Base-by-base conservation (phyloP, 1,140 invertebrate genomes). In the Sitodiplosis mosellana region DNA sequence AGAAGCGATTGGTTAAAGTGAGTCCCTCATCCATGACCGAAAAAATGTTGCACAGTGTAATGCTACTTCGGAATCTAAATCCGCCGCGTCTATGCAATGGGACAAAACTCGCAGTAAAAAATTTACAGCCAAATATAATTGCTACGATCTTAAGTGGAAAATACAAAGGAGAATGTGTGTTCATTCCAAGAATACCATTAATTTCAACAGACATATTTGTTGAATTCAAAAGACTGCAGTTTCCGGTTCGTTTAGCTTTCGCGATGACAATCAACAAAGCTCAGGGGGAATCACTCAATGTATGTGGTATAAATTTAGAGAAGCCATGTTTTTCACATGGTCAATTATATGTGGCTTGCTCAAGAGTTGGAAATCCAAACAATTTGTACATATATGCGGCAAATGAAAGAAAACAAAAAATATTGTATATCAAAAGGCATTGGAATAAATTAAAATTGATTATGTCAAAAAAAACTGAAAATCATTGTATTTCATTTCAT, bases 231-330 rank as follows among this genome's bases (percentile, higher is more conserved):
- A 33, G 48, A 8, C 44, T 53, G 14, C 47, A 55, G n/a, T 54
- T 55, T 34, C 49, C 45, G 20, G 34, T 76, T 1, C 52, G 61
- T 48, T 48, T 68, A 2, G 54, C 57, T 5, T 75, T 72, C 57
- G 64, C 68, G 19, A 70, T 73, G 56, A 69, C 70, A 0, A 69
- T 75, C 2, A 74, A 75, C 55, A 75, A 75, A 59, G 53, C 68
- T 5, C 72, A 77, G 57, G 69, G 72, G 7, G 69, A 74, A 55
- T 58, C 59, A 33, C 55, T 60, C 51, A 50, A 55, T 37, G 53
- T 58, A 45, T 53, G 50, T 49, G 61, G 63, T 17, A 36, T 68
- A 45, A 48, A 63, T 54, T 57, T 70, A 37, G 48, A 54, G 50
- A 51, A 17, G 37, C 17, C 37, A 15, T 48, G 49, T 33, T 55